Base-by-base conservation (phyloP, 2,113 vertebrate species). In the Macaca nemestrina region DNA sequence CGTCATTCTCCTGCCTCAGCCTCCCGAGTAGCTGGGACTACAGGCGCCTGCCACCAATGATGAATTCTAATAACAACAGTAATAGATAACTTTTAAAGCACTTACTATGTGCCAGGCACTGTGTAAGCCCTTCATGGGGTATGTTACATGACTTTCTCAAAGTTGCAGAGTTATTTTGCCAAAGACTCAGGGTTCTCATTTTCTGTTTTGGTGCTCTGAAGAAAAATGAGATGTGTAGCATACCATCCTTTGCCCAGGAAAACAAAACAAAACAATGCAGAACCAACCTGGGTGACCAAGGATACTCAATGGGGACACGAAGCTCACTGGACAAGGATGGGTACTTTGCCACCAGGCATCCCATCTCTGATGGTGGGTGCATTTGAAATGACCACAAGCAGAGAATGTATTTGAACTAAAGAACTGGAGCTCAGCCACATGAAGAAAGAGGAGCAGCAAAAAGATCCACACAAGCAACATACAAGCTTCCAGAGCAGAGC, bases 371-470 rank as follows among this genome's bases (percentile, higher is more conserved):
- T 3, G 81, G 57, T n/a, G 64, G 64, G 52, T n/a, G 81, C 55
- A 48, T 81, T 12, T 86, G 92, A 92, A 92, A 91, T 50, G 90
- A 92, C 27, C 64, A 57, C 50, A 86, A 57, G 68, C 87, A 92
- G 89, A 93, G 18, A 48, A 91, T 5, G 64, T 75, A 64, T 91
- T 12, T 75, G 52, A 92, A 94, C 17, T 7, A 68, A 75, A 73
- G 55, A 97, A 87, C 11, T 35, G 67, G 75, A 84, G 70, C 67
- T 97, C 72, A 82, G 93, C 72, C 95, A 94, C 79, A 73, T 45
- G 40, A 40, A 76, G 48, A 67, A 88, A 75, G 40, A 80, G 52
- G 52, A 83, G 72, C 55, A 61, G 78, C 14, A 32, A 17, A 85
- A 86, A 59, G 61, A 75, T 38, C 27, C 61, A 92, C 57, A 40